phyloP scores from a whole-genome alignment of 2,888 invertebrate genomes.

The Heliothis peltigera region DNA sequence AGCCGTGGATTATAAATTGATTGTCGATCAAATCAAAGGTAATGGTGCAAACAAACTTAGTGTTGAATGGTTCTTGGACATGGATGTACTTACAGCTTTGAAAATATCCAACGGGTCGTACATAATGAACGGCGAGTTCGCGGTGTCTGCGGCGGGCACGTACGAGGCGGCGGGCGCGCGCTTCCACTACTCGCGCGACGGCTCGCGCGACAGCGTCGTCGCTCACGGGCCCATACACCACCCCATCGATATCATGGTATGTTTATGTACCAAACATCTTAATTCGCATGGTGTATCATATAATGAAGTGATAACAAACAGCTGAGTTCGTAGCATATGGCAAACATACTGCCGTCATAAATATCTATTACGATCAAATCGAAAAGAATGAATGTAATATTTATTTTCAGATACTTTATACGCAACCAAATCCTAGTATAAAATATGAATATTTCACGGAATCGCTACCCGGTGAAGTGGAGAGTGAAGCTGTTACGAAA shows the following conservation, averaged over 20 bases:
- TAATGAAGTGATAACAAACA: conserved; percentile 9
- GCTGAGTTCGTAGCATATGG: conserved; percentile 19
- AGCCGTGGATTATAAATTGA: conserved; percentile 24
- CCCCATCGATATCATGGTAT: conserved; percentile 95
- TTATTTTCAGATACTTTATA: conserved; percentile 92
- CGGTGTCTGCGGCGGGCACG: conserved; percentile 92
- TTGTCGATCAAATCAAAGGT: conserved; percentile 34
- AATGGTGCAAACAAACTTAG: conserved; percentile 24
- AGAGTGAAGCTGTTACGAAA: conserved; percentile 73
- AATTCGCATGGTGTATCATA: conserved; percentile 10
- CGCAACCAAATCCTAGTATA: conserved; percentile 96
- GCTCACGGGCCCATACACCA: conserved; percentile 94
- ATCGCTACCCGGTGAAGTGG: conserved; percentile 84
- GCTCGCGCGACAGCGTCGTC: conserved; percentile 93
- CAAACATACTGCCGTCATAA: conserved; percentile 34
- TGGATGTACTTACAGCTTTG: conserved; percentile 91
- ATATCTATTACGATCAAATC: conserved; percentile 25
- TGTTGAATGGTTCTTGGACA: conserved; percentile 42
- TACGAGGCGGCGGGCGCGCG: conserved; percentile 94
- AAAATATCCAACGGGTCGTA: conserved; percentile 93
- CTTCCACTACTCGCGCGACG: conserved; percentile 94
- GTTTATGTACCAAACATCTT: conserved; percentile 16
- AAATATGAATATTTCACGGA: conserved; percentile 97
- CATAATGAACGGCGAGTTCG: conserved; percentile 95
- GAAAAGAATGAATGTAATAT: conserved; percentile 36